Evolutionary conservation across 2,113 vertebrate species (phyloP).

Genomic region (Hylia prasina): DNA sequence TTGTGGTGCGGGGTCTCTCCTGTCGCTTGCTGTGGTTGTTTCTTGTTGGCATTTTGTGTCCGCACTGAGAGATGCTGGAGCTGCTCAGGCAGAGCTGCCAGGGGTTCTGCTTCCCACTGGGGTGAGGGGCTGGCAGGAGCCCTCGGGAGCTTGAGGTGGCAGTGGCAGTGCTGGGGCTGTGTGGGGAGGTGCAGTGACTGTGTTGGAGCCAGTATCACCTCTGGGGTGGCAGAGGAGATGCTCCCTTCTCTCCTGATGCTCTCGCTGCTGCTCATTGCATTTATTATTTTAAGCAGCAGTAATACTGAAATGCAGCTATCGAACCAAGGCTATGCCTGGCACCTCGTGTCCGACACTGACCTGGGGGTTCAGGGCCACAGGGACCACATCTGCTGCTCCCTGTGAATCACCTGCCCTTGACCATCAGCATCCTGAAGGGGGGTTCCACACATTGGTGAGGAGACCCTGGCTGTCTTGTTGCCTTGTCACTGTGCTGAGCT

Average conservation of each 20-base stretch:
- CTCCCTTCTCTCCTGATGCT: not conserved
- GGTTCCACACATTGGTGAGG: rapidly evolving
- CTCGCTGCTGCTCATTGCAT: rapidly evolving
- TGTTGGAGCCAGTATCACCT: not conserved
- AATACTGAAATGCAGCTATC: not conserved
- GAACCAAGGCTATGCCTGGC: not conserved
- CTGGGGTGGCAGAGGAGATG: not conserved
- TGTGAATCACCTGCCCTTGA: rapidly evolving
- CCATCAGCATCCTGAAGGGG: not conserved
- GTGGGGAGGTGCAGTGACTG: rapidly evolving
- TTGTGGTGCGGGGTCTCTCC: rapidly evolving
- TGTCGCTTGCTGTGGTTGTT: rapidly evolving
- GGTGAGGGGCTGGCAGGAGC: not conserved
- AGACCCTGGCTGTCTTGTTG: not conserved
- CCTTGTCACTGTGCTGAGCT: not conserved
- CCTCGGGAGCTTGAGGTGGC: rapidly evolving
- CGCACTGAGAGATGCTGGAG: not conserved
- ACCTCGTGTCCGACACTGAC: not conserved
- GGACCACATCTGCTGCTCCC: not conserved
- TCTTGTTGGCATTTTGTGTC: not conserved
- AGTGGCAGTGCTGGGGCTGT: not conserved
- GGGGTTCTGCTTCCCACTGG: rapidly evolving
- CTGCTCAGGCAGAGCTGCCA: not conserved
- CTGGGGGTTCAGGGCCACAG: rapidly evolving
- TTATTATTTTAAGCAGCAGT: not conserved